Evolutionary conservation across 2,797 vertebrate species (phyloP), one percentile per base, ranked within the genome.

Genomic region (Prionace glauca): DNA sequence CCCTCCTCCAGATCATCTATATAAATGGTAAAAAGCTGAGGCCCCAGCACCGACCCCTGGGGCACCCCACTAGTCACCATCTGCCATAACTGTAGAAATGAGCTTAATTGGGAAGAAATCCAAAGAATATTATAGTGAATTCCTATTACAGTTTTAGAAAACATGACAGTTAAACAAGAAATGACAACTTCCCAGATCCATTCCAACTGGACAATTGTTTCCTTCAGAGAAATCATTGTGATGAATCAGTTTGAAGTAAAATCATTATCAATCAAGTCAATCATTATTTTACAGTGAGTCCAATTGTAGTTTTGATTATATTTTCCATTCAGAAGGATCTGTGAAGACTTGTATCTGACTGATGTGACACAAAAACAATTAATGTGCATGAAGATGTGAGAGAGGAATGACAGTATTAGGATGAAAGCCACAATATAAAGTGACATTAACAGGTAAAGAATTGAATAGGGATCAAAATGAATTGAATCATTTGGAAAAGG

Each of bases 391-490:
- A 92, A 92, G 90, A 69, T 92, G 62, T 69, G 62, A 69, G 65
- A 92, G 65, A 69, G 69, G 65, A 69, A 92, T 92, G 90, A 92
- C 90, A 92, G 90, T 92, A 92, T 92, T 92, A 92, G 90, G 90
- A 20, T 92, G 65, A 92, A 69, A 69, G n/a, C 20, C 36, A 22
- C 90, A 69, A 92, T 69, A 36, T 36, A 11, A 92, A 69, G 90
- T 69, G 90, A 92, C 90, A 41, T 92, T 92, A 92, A 92, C 90
- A 69, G n/a, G 36, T 67, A 69, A 69, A 92, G 69, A 92, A 92
- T 92, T 92, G 90, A 92, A 92, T 92, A 92, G 90, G n/a, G 90
- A 92, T 69, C 90, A 69, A 92, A 92, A 41, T 24, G 62, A 92
- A 92, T 92, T 92, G 90, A 92, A 92, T 92, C 69, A 62, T 92